Conservation (phyloP, 2,888 invertebrate species). For the Drosophila histrio region DNA sequence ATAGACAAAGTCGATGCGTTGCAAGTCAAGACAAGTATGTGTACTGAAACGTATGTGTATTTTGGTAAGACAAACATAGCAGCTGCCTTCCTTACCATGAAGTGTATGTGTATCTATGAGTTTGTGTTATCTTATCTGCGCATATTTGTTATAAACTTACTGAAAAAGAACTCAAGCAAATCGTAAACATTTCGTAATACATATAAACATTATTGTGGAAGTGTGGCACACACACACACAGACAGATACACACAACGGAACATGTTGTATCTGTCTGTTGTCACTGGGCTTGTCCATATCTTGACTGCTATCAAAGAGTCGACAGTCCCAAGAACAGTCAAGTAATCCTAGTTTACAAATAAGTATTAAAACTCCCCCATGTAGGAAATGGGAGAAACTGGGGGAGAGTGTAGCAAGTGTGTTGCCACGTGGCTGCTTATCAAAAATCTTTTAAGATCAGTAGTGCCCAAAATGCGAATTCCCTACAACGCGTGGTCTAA, state of each 20-base stretch:
- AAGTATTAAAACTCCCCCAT: constrained; percentile 26
- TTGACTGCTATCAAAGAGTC: constrained; percentile 59
- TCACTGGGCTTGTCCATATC: constrained; percentile 60
- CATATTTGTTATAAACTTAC: constrained; percentile 77
- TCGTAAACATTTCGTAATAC: constrained; percentile 78
- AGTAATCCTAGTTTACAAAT: constrained; percentile 71
- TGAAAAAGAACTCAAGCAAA: constrained; percentile 71
- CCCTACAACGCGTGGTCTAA: too few species aligned
- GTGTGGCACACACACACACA: constrained; percentile 41
- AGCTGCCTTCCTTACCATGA: constrained; percentile 20
- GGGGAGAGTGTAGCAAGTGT: neutral
- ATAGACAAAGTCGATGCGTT: constrained; percentile 17
- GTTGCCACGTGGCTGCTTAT: constrained; percentile 44
- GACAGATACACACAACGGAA: constrained; percentile 50
- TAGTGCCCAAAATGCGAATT: too few species aligned
- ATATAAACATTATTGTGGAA: constrained; percentile 62
- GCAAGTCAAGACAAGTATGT: too few species aligned
- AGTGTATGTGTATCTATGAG: constrained; percentile 46
- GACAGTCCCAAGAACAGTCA: constrained; percentile 54
- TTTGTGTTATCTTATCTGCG: constrained; percentile 66
- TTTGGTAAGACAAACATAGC: constrained; percentile 31
- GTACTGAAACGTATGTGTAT: neutral
- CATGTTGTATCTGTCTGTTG: constrained; percentile 60
- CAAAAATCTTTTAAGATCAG: too few species aligned
- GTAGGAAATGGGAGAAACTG: neutral